These are phyloP conservation scores for Hormaphis cornu DNA, from an alignment of 1,140 invertebrate genomes.

Conservation along the genomic window DNA sequence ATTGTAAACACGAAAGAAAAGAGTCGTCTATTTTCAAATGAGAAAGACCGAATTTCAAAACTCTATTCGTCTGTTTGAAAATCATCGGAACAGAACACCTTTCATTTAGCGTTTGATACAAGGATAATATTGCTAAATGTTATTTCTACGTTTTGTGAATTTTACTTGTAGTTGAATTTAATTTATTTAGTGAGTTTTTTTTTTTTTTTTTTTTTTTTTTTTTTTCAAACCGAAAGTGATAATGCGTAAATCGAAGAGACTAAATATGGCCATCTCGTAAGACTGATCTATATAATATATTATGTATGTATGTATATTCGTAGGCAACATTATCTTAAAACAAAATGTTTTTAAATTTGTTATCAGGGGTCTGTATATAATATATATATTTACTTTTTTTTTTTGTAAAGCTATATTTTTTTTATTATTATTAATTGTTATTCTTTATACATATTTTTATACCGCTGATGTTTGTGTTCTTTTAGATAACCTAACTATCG, in stretches of 20 bases:
- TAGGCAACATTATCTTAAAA: too few species aligned
- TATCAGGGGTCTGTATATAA: too few species aligned
- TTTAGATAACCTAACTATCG: too few species aligned
- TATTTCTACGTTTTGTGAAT: slow-evolving; percentile 4
- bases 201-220: not conserved
- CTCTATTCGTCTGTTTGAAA: not conserved
- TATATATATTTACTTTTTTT: too few species aligned
- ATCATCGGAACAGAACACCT: too few species aligned
- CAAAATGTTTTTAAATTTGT: too few species aligned
- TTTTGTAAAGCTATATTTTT: too few species aligned
- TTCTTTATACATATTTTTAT: too few species aligned
- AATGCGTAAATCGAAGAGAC: slow-evolving; percentile 8
- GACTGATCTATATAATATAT: slow-evolving; percentile 17
- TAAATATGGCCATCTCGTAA: slow-evolving; percentile 25
- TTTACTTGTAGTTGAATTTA: not conserved
- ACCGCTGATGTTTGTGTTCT: too few species aligned
- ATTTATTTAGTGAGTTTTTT: not conserved
- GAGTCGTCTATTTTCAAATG: not conserved
- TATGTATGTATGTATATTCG: not conserved
- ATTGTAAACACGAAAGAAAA: not conserved
- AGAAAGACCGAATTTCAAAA: not conserved
- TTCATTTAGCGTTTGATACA: not conserved
- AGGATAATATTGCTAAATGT: not conserved
- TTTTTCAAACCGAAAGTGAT: slow-evolving; percentile 1
- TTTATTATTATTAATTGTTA: too few species aligned